phyloP scores from a whole-genome alignment of 2,888 invertebrate species.

The Herminia tarsipennalis region DNA sequence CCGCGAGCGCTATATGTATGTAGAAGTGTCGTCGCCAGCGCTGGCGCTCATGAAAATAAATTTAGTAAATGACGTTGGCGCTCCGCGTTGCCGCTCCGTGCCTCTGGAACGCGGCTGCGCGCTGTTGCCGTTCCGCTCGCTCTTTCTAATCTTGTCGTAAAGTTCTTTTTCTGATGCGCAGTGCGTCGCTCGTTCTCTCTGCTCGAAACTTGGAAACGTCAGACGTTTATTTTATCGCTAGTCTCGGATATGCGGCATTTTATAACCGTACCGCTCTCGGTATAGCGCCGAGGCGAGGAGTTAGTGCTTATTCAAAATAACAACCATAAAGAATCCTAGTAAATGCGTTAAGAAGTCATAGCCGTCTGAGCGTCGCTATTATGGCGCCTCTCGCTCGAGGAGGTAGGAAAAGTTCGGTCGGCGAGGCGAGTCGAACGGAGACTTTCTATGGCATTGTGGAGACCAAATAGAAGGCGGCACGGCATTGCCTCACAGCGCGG shows the following conservation, averaged over 20 bases:
- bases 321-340: constrained; percentile 68
- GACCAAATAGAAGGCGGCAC: constrained; percentile 80
- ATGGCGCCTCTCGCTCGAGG: constrained; percentile 66
- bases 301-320: constrained; percentile 77
- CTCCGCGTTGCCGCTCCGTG: constrained; percentile 78
- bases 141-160: constrained; percentile 86
- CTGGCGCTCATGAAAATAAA: constrained; percentile 85
- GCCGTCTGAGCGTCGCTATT: constrained; percentile 58
- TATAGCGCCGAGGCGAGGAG: constrained; percentile 59
- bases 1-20: constrained; percentile 59
- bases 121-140: constrained; percentile 81
- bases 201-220: constrained; percentile 82
- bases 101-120: constrained; percentile 81
- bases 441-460: constrained; percentile 85
- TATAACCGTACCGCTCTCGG: constrained; percentile 72
- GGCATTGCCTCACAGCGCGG: constrained; percentile 81
- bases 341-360: constrained; percentile 53
- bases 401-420: constrained; percentile 82
- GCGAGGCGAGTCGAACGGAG: constrained; percentile 77
- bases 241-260: constrained; percentile 77
- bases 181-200: constrained; percentile 81
- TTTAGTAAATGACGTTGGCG: constrained; percentile 85
- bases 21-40: constrained; percentile 79
- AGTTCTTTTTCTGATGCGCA: constrained; percentile 86
- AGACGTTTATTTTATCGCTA: constrained; percentile 83